Percentiles rank a stretch among this genome's conserved stretches.
phyloP scores from a whole-genome alignment of 2,797 vertebrate species.

The Notolepis coatsorum region DNA sequence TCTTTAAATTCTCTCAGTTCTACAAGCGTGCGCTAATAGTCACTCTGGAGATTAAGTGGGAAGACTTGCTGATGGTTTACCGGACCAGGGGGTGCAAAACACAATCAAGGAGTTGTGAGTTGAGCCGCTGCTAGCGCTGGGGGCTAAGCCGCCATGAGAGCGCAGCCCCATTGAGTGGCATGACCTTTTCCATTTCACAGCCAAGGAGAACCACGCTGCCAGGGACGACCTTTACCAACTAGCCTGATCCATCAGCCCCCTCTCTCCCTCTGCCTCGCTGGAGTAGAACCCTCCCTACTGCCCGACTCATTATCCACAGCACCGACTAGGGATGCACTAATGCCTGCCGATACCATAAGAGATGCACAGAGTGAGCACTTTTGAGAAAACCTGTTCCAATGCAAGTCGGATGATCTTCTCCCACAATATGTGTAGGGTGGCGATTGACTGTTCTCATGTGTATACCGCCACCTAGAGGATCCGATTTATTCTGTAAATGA shows the following conservation, averaged over 20 bases:
- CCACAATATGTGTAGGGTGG: no score
- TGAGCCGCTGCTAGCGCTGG: constrained; percentile 53
- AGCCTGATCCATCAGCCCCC: constrained; percentile 80
- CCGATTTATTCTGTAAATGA: no score
- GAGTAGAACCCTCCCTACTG: constrained; percentile 56
- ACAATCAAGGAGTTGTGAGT: constrained; percentile 52
- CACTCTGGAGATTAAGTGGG: constrained; percentile 63
- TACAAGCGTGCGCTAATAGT: constrained; percentile 37
- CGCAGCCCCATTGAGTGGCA: constrained; percentile 70
- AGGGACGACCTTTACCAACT: constrained; percentile 83
- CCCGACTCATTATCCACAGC: constrained; percentile 68
- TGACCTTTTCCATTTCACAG: constrained; percentile 91
- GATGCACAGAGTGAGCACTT: no score
- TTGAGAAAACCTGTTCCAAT: no score
- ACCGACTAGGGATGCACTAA: no score
- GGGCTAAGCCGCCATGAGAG: constrained; percentile 68
- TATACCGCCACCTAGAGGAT: no score
- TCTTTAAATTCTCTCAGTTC: constrained; percentile 8
- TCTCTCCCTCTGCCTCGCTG: constrained; percentile 55
- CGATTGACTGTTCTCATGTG: no score
- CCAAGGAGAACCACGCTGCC: constrained; percentile 79
- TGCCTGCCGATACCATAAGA: no score
- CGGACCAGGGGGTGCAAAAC: constrained; percentile 49
- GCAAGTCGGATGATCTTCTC: no score
- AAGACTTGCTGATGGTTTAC: constrained; percentile 61